Conservation (phyloP, 2,797 vertebrate species). For the Parambassis ranga region DNA sequence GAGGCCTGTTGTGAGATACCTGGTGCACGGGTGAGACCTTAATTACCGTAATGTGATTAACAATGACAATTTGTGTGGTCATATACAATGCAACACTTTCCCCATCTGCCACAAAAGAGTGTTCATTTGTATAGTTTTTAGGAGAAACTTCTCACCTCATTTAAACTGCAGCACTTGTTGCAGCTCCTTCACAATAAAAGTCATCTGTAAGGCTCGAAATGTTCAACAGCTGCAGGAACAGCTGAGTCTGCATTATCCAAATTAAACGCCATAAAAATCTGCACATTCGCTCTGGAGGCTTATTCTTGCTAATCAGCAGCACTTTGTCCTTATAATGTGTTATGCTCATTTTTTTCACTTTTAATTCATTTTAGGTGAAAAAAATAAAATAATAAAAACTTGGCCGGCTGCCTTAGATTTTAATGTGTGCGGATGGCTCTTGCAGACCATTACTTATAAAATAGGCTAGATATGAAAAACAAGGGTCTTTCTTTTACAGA, state of each 20-base stretch:
- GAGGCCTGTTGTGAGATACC: slow-evolving; percentile 95
- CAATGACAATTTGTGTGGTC: neutral
- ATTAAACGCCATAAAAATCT: slow-evolving; percentile 1
- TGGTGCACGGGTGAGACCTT: slow-evolving; percentile 83
- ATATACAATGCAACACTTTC: no score
- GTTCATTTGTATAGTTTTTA: neutral
- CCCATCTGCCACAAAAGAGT: neutral
- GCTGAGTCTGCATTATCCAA: slow-evolving; percentile 3
- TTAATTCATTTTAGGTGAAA: neutral
- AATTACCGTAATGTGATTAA: neutral
- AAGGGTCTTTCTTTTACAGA: no score
- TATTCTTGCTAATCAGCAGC: slow-evolving; percentile 4
- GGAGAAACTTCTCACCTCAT: neutral
- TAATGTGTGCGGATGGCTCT: neutral
- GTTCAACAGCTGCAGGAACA: slow-evolving; percentile 24
- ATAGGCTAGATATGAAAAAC: slow-evolving; percentile 4
- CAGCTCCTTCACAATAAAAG: slow-evolving; percentile 6
- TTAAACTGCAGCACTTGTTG: slow-evolving; percentile 6
- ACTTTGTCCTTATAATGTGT: neutral
- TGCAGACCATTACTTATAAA: neutral
- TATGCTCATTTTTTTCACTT: neutral
- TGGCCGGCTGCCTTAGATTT: neutral
- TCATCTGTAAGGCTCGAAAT: slow-evolving; percentile 2
- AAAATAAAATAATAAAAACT: neutral
- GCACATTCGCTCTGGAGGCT: neutral